Conservation (phyloP, 2,113 vertebrate species). For the Corythaeola cristata region DNA sequence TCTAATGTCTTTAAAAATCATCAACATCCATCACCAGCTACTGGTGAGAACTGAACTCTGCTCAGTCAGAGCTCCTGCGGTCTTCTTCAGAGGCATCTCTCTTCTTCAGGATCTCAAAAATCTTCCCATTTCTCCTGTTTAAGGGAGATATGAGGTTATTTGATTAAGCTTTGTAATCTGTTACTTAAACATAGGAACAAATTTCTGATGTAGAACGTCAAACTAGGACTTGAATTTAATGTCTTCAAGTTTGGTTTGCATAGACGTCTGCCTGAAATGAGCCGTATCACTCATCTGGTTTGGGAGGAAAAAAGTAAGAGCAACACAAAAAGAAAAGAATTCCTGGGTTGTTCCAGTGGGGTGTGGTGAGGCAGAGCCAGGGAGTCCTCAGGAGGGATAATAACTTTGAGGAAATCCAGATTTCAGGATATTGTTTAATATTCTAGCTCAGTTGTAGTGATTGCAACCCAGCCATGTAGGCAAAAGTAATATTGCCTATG, state of each 20-base stretch:
- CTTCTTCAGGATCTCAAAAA: slow-evolving; percentile 20
- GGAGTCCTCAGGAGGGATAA: not conserved
- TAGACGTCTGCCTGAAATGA: not conserved
- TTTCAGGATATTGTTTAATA: not conserved
- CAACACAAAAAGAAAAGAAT: not conserved
- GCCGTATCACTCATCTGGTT: not conserved
- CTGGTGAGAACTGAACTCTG: slow-evolving; percentile 23
- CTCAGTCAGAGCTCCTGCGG: slow-evolving; percentile 14
- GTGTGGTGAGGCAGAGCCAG: not conserved
- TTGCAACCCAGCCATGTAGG: not conserved
- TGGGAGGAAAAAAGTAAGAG: not conserved
- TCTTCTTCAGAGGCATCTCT: slow-evolving; percentile 6
- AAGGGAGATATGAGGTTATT: not conserved
- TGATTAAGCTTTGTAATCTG: not conserved
- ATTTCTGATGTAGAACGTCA: not conserved
- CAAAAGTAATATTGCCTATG: not conserved
- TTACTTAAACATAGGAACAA: not conserved
- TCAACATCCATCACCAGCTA: not conserved
- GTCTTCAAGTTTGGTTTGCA: not conserved
- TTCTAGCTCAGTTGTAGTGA: not conserved
- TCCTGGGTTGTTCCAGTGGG: not conserved
- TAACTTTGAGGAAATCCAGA: not conserved
- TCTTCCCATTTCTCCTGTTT: slow-evolving; percentile 9
- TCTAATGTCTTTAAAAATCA: not conserved
- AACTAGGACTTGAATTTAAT: not conserved